phyloP scores from a whole-genome alignment of 1,140 invertebrate genomes.

The Wiebesia pumilae region DNA sequence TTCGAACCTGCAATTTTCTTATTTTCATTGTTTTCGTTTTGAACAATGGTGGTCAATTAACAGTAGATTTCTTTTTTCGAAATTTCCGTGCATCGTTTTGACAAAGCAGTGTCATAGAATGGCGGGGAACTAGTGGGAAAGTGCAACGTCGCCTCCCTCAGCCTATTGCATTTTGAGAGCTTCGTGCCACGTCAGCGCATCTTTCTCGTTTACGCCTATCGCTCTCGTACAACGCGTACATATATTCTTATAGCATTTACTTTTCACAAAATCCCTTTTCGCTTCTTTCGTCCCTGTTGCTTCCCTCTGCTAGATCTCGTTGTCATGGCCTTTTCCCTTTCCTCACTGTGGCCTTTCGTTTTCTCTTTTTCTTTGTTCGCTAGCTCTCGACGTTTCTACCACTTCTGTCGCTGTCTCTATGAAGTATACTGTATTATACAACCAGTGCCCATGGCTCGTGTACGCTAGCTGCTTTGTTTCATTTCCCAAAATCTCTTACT shows the following conservation, averaged over 20 bases:
- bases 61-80: too few relatives aligned
- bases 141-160: background rate
- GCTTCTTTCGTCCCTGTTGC: constrained; percentile 42
- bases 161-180: background rate
- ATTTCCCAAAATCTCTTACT: too few relatives aligned
- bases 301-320: constrained; percentile 30
- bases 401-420: background rate
- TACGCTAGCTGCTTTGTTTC: too few relatives aligned
- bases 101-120: too few relatives aligned
- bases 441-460: too few relatives aligned
- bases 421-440: background rate
- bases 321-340: constrained; percentile 21
- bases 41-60: too few relatives aligned
- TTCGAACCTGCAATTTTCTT: too few relatives aligned
- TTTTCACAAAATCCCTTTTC: background rate
- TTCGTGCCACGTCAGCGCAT: constrained; percentile 6
- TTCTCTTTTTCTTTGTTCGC: background rate
- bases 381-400: background rate
- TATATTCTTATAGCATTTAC: too few relatives aligned
- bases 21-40: too few relatives aligned
- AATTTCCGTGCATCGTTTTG: too few relatives aligned
- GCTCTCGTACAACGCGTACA: too few relatives aligned
- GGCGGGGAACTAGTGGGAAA: too few relatives aligned
- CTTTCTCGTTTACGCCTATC: background rate
- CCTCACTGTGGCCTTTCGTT: background rate